phyloP scores from a whole-genome alignment of 2,888 invertebrate species.

The Sarcophaga caerulescens region DNA sequence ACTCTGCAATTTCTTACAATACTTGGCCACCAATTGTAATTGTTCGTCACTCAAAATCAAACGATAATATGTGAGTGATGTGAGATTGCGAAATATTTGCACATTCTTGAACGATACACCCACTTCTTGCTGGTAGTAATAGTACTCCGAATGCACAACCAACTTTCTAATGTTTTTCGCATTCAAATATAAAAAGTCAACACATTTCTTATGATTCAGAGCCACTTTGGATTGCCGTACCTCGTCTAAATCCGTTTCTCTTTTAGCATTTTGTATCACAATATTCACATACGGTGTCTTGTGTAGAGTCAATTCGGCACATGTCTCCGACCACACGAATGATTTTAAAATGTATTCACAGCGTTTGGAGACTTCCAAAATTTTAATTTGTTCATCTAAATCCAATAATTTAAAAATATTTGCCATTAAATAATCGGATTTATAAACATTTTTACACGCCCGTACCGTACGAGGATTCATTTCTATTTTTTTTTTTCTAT shows the following conservation, averaged over 20 bases:
- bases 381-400: conserved; percentile 49
- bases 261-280: neutral
- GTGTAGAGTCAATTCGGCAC: conserved; percentile 17
- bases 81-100: conserved; percentile 43
- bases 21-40: neutral
- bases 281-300: conserved; percentile 58
- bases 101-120: conserved; percentile 46
- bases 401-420: conserved; percentile 47
- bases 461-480: conserved; percentile 2
- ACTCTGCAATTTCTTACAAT: conserved; percentile 48
- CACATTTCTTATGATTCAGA: conserved; percentile 27
- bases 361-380: conserved; percentile 21
- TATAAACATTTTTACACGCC: conserved; percentile 19
- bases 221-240: conserved; percentile 14
- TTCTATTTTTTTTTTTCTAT: neutral
- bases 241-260: neutral
- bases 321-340: conserved; percentile 51
- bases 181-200: conserved; percentile 39
- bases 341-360: conserved; percentile 33
- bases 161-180: conserved; percentile 31
- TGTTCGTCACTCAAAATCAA: conserved; percentile 46
- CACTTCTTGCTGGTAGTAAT: conserved; percentile 23
- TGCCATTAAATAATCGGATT: conserved; percentile 55
- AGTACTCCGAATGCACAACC: conserved; percentile 48
- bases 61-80: conserved; percentile 45